Conservation (phyloP, 2,797 vertebrate species). For the Linurgus olivaceus region DNA sequence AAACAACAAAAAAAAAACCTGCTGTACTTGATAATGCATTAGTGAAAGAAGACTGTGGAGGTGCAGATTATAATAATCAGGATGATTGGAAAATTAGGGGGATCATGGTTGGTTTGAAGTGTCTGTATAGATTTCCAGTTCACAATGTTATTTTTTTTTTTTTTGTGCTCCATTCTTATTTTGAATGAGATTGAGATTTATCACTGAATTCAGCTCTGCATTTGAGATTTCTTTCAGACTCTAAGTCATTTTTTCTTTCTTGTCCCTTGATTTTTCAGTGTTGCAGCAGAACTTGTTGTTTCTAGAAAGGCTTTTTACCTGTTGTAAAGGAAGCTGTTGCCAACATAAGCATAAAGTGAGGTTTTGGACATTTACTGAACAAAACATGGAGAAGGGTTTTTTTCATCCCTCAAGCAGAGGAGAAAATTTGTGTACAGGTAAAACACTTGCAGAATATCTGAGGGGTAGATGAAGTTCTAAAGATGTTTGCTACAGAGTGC, state of each 20-base stretch:
- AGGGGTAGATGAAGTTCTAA: neutral
- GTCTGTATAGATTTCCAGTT: constrained; percentile 1
- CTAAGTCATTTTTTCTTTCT: neutral
- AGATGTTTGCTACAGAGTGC: neutral
- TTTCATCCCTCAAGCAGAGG: neutral
- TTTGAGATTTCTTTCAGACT: neutral
- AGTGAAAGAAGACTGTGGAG: neutral
- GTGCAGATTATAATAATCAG: constrained; percentile 44
- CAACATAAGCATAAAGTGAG: neutral
- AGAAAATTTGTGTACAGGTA: neutral
- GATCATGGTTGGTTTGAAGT: neutral
- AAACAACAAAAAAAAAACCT: constrained; percentile 44
- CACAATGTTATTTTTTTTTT: neutral
- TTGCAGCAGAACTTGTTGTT: neutral
- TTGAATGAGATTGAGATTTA: neutral
- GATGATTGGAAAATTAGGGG: constrained; percentile 29
- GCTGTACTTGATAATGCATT: constrained; percentile 23
- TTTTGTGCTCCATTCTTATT: neutral
- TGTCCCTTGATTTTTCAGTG: neutral
- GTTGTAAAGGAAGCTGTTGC: neutral
- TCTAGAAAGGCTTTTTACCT: neutral
- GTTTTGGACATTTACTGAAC: neutral
- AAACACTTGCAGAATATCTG: neutral
- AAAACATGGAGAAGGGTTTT: fast-evolving
- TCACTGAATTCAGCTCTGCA: neutral